Percentiles rank a stretch among this genome's conserved stretches.
These are phyloP conservation scores for Aselliscus stoliczkanus DNA, from an alignment of 2,797 vertebrate genomes.

Conservation along the genomic window DNA sequence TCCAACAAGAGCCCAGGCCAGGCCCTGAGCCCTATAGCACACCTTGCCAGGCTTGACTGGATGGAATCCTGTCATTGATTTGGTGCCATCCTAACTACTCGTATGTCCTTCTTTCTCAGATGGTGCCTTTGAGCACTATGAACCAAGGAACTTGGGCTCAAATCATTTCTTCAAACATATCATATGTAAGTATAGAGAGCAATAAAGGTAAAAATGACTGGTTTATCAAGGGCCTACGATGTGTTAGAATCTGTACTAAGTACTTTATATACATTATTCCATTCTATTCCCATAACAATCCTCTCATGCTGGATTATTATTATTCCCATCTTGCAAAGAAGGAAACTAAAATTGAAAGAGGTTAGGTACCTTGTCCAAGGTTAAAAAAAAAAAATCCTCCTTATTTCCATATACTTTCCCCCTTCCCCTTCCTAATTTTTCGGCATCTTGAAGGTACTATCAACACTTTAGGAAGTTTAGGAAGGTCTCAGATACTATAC, in stretches of 20 bases:
- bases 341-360: background rate
- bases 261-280: background rate
- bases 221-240: background rate
- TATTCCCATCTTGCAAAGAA: background rate
- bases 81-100: background rate
- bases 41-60: background rate
- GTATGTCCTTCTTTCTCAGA: background rate
- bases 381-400: background rate
- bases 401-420: background rate
- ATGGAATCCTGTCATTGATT: background rate
- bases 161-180: background rate
- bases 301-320: background rate
- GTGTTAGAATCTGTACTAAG: background rate
- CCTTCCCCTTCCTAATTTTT: background rate
- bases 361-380: background rate
- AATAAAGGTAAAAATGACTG: background rate
- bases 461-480: background rate
- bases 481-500: background rate
- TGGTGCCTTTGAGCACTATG: background rate
- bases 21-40: background rate
- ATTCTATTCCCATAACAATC: background rate
- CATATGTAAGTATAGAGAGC: background rate
- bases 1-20: background rate
- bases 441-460: background rate
- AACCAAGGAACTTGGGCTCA: background rate